These are phyloP conservation scores for Epistrophella euchroma DNA, from an alignment of 2,888 invertebrate genomes.

Conservation along the genomic window DNA sequence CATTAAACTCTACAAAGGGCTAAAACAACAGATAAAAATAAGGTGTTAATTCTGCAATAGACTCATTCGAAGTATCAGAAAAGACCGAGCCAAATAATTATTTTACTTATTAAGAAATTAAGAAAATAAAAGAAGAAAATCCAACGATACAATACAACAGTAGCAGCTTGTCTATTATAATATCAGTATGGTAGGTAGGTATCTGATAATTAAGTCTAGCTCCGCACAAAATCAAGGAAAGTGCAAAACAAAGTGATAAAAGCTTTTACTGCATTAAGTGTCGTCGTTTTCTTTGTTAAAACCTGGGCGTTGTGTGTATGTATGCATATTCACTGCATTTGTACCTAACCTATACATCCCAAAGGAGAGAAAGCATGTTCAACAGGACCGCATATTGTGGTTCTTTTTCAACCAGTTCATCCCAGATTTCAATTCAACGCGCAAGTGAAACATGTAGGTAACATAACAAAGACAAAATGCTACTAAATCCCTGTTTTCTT, in stretches of 20 bases:
- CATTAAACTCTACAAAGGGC: constrained; percentile 18
- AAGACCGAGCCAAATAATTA: constrained; percentile 20
- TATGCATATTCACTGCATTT: not conserved
- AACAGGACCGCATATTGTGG: constrained; percentile 52
- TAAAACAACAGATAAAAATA: constrained; percentile 40
- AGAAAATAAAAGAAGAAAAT: constrained; percentile 21
- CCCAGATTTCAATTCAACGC: constrained; percentile 42
- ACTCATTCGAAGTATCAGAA: constrained; percentile 43
- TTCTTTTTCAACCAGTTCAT: constrained; percentile 38
- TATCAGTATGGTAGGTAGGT: not conserved
- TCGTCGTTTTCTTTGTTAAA: constrained; percentile 24
- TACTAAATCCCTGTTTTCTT: constrained; percentile 22
- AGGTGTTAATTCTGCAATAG: constrained; percentile 41
- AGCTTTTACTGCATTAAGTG: constrained; percentile 57
- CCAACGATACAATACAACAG: constrained; percentile 27
- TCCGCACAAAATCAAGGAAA: constrained; percentile 47
- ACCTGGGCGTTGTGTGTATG: not conserved
- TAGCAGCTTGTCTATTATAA: constrained; percentile 29
- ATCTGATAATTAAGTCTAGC: constrained; percentile 15
- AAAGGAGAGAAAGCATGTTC: constrained; percentile 64
- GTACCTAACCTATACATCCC: not conserved
- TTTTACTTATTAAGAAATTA: constrained; percentile 11
- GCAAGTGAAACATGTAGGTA: constrained; percentile 54
- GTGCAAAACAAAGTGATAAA: constrained; percentile 66
- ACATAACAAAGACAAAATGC: constrained; percentile 25